A percentile compares a stretch with the other conserved stretches of the same genome.
phyloP scores from a whole-genome alignment of 2,888 invertebrate genomes.

The Ceraclea dissimilis region DNA sequence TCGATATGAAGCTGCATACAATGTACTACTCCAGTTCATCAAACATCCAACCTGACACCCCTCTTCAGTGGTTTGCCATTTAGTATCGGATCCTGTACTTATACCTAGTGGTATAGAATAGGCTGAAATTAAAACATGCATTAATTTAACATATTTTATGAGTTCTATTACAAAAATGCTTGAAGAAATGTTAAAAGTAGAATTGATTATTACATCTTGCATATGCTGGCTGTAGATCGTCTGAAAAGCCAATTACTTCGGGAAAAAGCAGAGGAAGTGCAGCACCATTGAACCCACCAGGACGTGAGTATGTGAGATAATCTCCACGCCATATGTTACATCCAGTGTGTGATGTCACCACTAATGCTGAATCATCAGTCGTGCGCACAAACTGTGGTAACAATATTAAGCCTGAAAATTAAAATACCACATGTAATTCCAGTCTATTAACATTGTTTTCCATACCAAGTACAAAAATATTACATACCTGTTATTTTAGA shows the following conservation, averaged over 20 bases:
- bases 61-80: conserved; percentile 6
- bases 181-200: too few relatives aligned
- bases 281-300: conserved; percentile 10
- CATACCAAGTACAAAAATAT: not conserved
- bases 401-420: conserved; percentile 7
- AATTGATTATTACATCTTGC: not conserved
- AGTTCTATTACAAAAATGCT: too few relatives aligned
- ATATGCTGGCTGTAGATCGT: conserved; percentile 1
- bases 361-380: not conserved
- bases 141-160: too few relatives aligned
- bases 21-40: conserved; percentile 20
- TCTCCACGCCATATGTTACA: conserved; percentile 16
- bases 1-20: conserved; percentile 14
- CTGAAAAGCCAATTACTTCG: conserved; percentile 8
- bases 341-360: conserved; percentile 10
- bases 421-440: not conserved
- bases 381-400: not conserved
- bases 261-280: conserved; percentile 12
- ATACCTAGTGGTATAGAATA: conserved; percentile 2
- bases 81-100: not conserved
- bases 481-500: conserved; percentile 50
- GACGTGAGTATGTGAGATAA: not conserved
- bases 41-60: conserved; percentile 24
- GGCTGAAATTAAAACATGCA: not conserved
- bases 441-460: not conserved